Evolutionary conservation across 2,888 invertebrate species (phyloP).

Genomic region (Athalia cordata): DNA sequence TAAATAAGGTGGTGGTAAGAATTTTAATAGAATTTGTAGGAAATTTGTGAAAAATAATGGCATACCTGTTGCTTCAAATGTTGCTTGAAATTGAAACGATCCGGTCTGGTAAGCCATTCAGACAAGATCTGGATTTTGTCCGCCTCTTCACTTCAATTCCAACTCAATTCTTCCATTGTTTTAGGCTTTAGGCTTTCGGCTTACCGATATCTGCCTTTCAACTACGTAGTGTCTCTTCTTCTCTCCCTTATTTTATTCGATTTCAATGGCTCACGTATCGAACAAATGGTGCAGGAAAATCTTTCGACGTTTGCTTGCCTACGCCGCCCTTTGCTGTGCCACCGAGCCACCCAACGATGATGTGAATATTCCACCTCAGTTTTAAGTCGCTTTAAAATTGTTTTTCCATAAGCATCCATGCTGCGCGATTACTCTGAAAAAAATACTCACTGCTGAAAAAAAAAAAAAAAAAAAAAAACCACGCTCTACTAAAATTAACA

Average conservation of each 20-base stretch:
- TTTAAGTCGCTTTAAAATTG: background rate
- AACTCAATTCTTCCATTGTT: conserved; percentile 45
- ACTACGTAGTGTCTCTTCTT: conserved; percentile 46
- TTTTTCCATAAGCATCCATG: background rate
- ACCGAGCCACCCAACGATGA: background rate
- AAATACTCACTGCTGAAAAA: background rate
- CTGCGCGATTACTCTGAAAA: background rate
- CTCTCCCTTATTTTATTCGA: conserved; percentile 61
- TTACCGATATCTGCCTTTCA: conserved; percentile 47
- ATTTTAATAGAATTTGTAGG: conserved; percentile 16
- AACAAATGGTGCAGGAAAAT: conserved; percentile 38
- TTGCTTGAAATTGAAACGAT: conserved; percentile 43
- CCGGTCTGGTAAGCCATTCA: conserved; percentile 38
- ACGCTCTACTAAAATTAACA: too few species aligned
- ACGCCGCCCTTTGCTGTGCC: background rate
- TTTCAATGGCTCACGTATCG: conserved; percentile 53
- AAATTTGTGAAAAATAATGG: conserved; percentile 31
- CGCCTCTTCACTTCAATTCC: conserved; percentile 43
- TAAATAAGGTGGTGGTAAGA: background rate
- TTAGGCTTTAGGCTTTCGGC: conserved; percentile 42
- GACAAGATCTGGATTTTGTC: conserved; percentile 44
- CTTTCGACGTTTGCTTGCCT: conserved; percentile 41
- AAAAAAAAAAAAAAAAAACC: too few species aligned
- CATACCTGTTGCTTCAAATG: conserved; percentile 47
- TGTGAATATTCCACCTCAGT: background rate